A percentile compares a stretch with the other conserved stretches of the same genome.
phyloP scores from a whole-genome alignment of 64 coral and sea anemone species.

The Porites lutea region DNA sequence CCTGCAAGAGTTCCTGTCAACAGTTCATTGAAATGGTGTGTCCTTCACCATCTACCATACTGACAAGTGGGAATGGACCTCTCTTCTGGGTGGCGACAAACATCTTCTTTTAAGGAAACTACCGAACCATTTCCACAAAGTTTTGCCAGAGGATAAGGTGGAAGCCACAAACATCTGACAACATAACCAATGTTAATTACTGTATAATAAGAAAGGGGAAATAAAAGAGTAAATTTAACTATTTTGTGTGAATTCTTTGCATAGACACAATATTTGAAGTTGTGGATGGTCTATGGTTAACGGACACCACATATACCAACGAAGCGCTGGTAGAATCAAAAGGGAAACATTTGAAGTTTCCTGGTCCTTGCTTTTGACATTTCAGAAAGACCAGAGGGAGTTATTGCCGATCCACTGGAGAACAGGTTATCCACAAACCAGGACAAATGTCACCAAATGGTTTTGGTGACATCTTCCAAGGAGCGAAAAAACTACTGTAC shows the following conservation, averaged over 20 bases:
- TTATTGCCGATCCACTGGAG: conserved; percentile 58
- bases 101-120: conserved; percentile 26
- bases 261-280: conserved; percentile 75
- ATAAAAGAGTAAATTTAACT: too few species aligned
- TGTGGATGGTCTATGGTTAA: too few species aligned
- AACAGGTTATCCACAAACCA: too few species aligned
- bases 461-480: conserved; percentile 38
- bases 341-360: conserved; percentile 65
- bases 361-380: too few species aligned
- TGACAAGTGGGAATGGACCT: conserved; percentile 42
- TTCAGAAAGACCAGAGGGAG: conserved; percentile 10
- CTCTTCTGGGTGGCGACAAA: conserved; percentile 44
- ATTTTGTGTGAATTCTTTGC: conserved; percentile 7
- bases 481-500: conserved; percentile 52
- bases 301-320: conserved; percentile 52
- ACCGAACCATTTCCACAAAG: conserved; percentile 41
- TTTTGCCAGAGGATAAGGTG: neutral
- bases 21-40: conserved; percentile 20
- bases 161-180: neutral
- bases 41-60: conserved; percentile 17
- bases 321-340: conserved; percentile 15
- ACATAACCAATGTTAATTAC: too few species aligned
- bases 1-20: neutral
- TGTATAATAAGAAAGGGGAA: too few species aligned
- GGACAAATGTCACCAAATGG: too few species aligned